Percentiles rank a stretch among this genome's conserved stretches.
phyloP scores from a whole-genome alignment of 2,888 invertebrate genomes.

The Cryptocheilus praepositus region DNA sequence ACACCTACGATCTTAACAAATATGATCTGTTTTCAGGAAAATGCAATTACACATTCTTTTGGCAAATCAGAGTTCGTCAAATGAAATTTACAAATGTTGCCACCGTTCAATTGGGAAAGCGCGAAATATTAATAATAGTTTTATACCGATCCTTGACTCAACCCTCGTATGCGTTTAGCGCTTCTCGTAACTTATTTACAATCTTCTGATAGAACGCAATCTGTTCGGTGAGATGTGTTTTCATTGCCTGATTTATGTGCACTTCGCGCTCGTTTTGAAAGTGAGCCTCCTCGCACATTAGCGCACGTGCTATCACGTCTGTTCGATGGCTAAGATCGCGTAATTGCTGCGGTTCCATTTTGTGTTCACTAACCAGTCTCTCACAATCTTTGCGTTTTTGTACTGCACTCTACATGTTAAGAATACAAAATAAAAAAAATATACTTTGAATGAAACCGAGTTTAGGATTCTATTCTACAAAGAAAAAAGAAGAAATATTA shows the following conservation, averaged over 20 bases:
- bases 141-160: conserved; percentile 36
- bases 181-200: conserved; percentile 83
- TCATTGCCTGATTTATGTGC: conserved; percentile 91
- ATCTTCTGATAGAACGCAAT: conserved; percentile 93
- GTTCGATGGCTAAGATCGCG: conserved; percentile 89
- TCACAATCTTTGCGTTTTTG: conserved; percentile 94
- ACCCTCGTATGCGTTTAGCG: conserved; percentile 75
- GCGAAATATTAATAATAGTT: not conserved
- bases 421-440: conserved; percentile 12
- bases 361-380: conserved; percentile 85
- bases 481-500: conserved; percentile 53
- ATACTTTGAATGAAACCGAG: not conserved
- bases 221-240: conserved; percentile 90
- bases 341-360: conserved; percentile 88
- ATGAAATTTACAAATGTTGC: no score
- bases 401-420: conserved; percentile 79
- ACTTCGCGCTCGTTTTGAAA: conserved; percentile 91
- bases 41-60: no score
- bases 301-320: conserved; percentile 93
- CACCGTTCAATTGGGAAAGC: no score
- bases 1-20: no score
- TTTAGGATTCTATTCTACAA: not conserved
- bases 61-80: no score
- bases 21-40: no score
- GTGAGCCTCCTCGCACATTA: conserved; percentile 95